These are phyloP conservation scores for Beroe ovata DNA, from an alignment of 37 sponge, comb jelly and placozoan genomes.

Conservation along the genomic window DNA sequence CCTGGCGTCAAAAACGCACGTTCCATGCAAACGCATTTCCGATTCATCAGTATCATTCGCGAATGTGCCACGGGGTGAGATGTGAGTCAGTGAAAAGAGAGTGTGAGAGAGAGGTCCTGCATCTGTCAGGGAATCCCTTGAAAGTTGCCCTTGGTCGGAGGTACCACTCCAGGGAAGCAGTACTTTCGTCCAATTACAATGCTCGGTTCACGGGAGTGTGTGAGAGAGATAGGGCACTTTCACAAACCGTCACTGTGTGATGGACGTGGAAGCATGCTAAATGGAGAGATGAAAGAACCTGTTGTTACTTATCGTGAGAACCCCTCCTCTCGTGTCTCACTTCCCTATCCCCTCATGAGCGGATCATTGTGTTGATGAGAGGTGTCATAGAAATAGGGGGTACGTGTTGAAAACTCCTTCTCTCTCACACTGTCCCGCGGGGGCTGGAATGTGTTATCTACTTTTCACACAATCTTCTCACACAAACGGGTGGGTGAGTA, in stretches of 20 bases:
- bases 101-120: no score
- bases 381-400: background rate
- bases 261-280: background rate
- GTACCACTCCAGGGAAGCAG: background rate
- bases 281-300: background rate
- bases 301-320: background rate
- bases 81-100: no score
- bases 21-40: no score
- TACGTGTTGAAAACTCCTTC: background rate
- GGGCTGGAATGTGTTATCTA: background rate
- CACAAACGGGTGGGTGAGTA: background rate
- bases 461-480: background rate
- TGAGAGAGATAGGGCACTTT: background rate
- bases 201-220: background rate
- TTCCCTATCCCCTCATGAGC: background rate
- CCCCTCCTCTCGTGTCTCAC: background rate
- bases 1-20: no score
- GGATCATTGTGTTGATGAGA: background rate
- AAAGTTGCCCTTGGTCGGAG: no score
- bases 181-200: background rate
- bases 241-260: background rate
- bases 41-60: no score
- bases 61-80: no score
- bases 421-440: background rate
- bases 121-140: no score